Evolutionary conservation across 2,888 invertebrate genomes (phyloP), one percentile per base, ranked within the genome.

Genomic region (Phlogophora meticulosa): DNA sequence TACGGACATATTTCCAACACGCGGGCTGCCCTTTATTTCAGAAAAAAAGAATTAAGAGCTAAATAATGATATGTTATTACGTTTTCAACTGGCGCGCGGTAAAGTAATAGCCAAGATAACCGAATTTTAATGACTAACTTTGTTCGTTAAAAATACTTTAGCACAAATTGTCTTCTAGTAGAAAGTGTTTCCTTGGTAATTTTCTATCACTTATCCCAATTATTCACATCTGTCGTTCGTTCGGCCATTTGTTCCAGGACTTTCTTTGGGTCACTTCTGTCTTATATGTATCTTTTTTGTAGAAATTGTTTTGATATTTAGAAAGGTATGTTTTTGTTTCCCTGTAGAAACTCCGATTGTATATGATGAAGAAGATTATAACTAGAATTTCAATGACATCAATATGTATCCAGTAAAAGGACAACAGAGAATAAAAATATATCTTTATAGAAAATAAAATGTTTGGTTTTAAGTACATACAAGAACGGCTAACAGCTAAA

Each of bases 31-130:
- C 72, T 69, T 72, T 61, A 62, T 53, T 68, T 59, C 48, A 56
- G 59, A 52, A 73, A 69, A 71, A 83, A 78, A 69, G 71, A 82
- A 82, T 83, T 81, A 82, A 81, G 84, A 85, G 85, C 78, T 74
- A 72, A 76, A 78, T 91, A 91, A 92, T 91, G 84, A 91, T 80
- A 89, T 86, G 83, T 90, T 88, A 91, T 90, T 91, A 91, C 80
- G 82, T 82, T 87, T 86, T 86, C 85, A 85, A 88, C 87, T 77
- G 82, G 72, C 80, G 79, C 79, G 81, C 70, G 76, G 74, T 65
- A 76, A 81, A 84, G 83, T 87, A 86, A 86, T 83, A 81, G 81
- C 72, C 70, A 78, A 81, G 80, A 82, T 83, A 84, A 88, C 87
- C 81, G 87, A 88, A 85, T 86, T 89, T 89, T 90, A 90, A 91